These are phyloP conservation scores for Nezara viridula DNA, from an alignment of 2,888 invertebrate genomes.

Conservation along the genomic window DNA sequence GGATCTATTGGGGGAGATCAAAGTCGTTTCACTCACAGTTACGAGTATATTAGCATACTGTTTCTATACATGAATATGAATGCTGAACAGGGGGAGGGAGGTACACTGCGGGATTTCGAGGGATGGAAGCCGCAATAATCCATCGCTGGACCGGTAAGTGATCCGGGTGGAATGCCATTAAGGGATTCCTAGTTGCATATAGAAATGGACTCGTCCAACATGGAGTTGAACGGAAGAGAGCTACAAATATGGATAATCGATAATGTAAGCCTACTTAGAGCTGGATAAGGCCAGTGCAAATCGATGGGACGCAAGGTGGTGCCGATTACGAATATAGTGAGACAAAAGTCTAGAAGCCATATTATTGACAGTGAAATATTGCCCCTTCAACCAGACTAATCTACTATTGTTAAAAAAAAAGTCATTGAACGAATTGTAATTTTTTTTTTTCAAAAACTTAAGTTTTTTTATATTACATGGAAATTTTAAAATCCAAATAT, in stretches of 20 bases:
- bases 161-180: not conserved
- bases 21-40: slow-evolving; percentile 50
- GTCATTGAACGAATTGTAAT: too few species aligned
- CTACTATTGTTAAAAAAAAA: too few species aligned
- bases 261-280: too few species aligned
- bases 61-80: slow-evolving; percentile 33
- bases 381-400: too few species aligned
- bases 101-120: not conserved
- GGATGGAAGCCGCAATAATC: not conserved
- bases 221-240: not conserved
- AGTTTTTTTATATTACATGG: too few species aligned
- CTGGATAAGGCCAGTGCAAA: too few species aligned
- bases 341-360: too few species aligned
- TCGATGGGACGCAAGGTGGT: too few species aligned
- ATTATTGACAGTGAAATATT: too few species aligned
- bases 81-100: not conserved
- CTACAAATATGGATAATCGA: not conserved
- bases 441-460: too few species aligned
- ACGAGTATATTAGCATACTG: slow-evolving; percentile 17
- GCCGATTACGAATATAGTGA: too few species aligned
- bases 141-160: not conserved
- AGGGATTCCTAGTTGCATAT: not conserved
- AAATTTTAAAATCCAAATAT: too few species aligned
- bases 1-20: slow-evolving; percentile 52
- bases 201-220: not conserved